Base-by-base conservation (phyloP, 2,113 vertebrate species). In the Anseranas semipalmata region DNA sequence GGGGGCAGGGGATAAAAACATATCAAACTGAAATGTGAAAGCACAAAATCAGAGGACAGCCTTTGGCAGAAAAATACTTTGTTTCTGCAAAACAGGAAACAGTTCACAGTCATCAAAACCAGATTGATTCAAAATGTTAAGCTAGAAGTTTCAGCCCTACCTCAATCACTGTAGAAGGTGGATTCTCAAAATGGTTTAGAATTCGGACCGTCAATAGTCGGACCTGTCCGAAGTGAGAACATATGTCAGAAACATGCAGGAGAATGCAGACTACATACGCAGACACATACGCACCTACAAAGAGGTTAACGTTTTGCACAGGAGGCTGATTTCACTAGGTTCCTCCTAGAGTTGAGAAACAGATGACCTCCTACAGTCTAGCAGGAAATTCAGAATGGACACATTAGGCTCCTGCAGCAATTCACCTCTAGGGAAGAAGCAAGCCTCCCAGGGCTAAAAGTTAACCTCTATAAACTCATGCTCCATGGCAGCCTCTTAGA, bases 141-240 rank as follows among this genome's bases (percentile, higher is more conserved):
- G 84, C 43, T 7, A 41, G 66, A 92, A 39, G 46, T 39, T 89
- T 55, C 35, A 96, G 78, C 48, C 90, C 52, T 98, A 99, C 99
- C 99, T 99, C 98, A n/a, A 87, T 22, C 52, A 90, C 85, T 32
- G 94, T 59, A 6, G 98, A 97, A 97, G 99, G 97, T 20, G 75
- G 96, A 33, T 97, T 96, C 82, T 98, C 98, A 96, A 99, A 99
- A 93, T 99, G 98, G 80, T 98, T 99, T 93, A 99, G 98, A 94
- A 99, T 99, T 96, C 99, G 98, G 96, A 99, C 67, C 9, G 99
- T 99, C 95, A 99, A 96, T 7, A 99, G 98, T 12, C 99, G 99
- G 89, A 99, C 98, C 99, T 99, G 93, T 70, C 63, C 25, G 75
- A 66, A 82, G 85, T 20, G 65, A 76, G 96, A 95, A 62, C 9